Evolutionary conservation across 2,888 invertebrate species (phyloP).

Genomic region (Caenorhabditis angaria): DNA sequence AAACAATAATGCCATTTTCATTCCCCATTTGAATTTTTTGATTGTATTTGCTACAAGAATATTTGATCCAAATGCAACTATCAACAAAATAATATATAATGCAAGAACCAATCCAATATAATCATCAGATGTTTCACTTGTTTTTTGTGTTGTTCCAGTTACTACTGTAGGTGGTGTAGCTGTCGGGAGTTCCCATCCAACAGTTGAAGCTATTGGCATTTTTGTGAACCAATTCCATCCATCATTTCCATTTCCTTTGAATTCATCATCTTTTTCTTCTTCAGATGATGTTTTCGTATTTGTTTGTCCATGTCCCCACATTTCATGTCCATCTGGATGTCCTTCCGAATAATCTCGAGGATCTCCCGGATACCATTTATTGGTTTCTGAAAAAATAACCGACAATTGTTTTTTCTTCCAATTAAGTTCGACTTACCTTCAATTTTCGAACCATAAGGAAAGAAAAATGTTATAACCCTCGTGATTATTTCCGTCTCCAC

Average conservation of each 20-base stretch:
- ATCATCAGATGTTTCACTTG: conserved; percentile 1
- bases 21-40: conserved; percentile 42
- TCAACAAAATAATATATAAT: conserved; percentile 22
- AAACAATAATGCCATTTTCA: conserved; percentile 40
- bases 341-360: conserved; percentile 28
- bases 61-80: conserved; percentile 23
- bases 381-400: conserved; percentile 11
- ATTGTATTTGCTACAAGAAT: conserved; percentile 29
- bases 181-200: no score
- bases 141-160: neutral
- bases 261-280: conserved; percentile 7
- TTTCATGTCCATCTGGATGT: conserved; percentile 39
- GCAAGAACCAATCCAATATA: conserved; percentile 23
- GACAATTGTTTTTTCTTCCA: no score
- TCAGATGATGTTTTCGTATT: conserved; percentile 25
- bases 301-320: conserved; percentile 34
- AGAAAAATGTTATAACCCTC: conserved; percentile 38
- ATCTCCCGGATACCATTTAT: conserved; percentile 31
- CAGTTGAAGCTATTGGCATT: neutral
- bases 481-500: conserved; percentile 19
- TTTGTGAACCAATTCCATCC: neutral
- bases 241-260: neutral
- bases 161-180: no score
- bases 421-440: conserved; percentile 16
- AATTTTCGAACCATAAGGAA: conserved; percentile 35